Base-by-base conservation (phyloP, 2,113 vertebrate species). In the Himantopus leucocephalus region DNA sequence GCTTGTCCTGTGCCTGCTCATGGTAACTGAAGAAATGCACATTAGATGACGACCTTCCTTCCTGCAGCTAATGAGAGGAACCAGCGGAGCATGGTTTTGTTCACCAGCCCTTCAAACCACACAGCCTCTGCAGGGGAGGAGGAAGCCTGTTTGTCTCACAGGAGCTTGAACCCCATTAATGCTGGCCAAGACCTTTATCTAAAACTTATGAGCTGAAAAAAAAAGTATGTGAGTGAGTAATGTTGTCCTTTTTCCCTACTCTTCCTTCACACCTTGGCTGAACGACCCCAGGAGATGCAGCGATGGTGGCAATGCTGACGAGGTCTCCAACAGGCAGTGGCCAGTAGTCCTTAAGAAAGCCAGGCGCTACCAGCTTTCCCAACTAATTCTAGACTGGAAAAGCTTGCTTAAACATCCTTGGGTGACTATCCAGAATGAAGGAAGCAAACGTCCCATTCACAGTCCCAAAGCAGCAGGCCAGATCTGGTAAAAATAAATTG, bases 41-140 rank as follows among this genome's bases (percentile, higher is more conserved):
- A 12, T 58, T 35, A 82, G 72, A 43, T 39, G 60, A 26, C 20
- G 60, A 34, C 70, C 14, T 62, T 58, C 75, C 53, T 67, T 45
- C 79, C 53, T 67, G 43, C 63, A 63, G 59, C 24, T 62, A 24
- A 58, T 3, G 14, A 62, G 12, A 63, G 16, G 30, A 35, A 32
- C 0, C 3, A 50, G 30, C 9, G 8, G 56, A 37, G 16, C 0
- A 1, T 14, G 22, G 5, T 64, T 47, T 89, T 64, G 35, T 34
- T 92, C 45, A 26, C 5, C 27, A 74, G 2, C 32, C 48, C 55
- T 60, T 48, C 64, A 60, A 52, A 91, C 34, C 43, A 45, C 37
- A 6, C 14, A n/a, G 48, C 59, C n/a, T 63, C 59, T 2, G 1
- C 1, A 2, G 10, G 24, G 56, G 70, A 62, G 37, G 43, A 63